Percentiles rank a stretch among this genome's conserved stretches.
Evolutionary conservation across 2,113 vertebrate species (phyloP).

Genomic region (Sebastes fasciatus): DNA sequence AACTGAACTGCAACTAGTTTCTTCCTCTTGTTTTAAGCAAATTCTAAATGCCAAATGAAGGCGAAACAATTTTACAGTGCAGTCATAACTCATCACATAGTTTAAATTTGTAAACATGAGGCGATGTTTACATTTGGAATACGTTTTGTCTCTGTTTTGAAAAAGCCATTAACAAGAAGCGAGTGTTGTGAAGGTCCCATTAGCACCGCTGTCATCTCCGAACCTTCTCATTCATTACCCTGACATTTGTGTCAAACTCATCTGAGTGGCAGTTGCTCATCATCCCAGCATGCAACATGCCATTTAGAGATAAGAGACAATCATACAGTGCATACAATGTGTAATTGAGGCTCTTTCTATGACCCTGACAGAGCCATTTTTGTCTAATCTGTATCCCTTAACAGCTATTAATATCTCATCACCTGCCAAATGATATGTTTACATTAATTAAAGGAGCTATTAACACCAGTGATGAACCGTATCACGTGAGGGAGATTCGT

Average conservation of each 20-base stretch:
- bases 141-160: background rate
- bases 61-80: background rate
- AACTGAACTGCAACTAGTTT: too few relatives aligned
- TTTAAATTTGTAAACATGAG: background rate
- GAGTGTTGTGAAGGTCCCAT: conserved; percentile 5
- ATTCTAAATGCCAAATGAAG: background rate
- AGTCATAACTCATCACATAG: background rate
- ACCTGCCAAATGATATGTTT: conserved; percentile 60
- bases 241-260: conserved; percentile 48
- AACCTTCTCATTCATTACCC: conserved; percentile 48
- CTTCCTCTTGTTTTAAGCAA: background rate
- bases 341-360: conserved; percentile 30
- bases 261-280: conserved; percentile 61
- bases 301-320: conserved; percentile 62
- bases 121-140: background rate
- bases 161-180: conserved; percentile 14
- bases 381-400: conserved; percentile 27
- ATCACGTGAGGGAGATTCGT: conserved; percentile 1
- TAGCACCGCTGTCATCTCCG: conserved; percentile 22
- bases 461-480: conserved; percentile 27
- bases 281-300: conserved; percentile 63
- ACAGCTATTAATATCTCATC: conserved; percentile 56
- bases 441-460: conserved; percentile 64
- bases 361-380: conserved; percentile 30
- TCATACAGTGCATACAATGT: conserved; percentile 50